Evolutionary conservation across 2,888 invertebrate species (phyloP).

Genomic region (Cerastis rubricosa): DNA sequence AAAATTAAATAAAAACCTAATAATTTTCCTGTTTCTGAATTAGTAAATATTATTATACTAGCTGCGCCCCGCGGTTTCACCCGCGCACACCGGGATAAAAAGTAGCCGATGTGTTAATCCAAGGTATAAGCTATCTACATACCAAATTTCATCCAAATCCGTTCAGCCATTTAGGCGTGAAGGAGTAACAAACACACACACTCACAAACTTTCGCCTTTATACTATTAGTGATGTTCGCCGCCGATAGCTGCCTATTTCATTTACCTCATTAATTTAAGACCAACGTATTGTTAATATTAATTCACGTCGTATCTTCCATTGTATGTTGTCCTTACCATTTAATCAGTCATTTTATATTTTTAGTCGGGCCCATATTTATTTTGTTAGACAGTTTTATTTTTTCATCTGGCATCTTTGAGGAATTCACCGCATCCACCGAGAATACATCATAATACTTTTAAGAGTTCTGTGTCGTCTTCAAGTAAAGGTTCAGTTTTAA

Average conservation of each 20-base stretch:
- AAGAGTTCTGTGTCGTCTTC: slow-evolving; percentile 60
- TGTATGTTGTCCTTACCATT: not conserved
- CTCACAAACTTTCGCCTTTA: too few relatives aligned
- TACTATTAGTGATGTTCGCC: too few relatives aligned
- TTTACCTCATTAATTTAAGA: slow-evolving; percentile 49
- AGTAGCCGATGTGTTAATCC: too few relatives aligned
- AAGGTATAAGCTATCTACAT: too few relatives aligned
- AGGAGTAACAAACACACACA: too few relatives aligned
- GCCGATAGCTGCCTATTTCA: slow-evolving; percentile 26
- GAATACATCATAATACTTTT: slow-evolving; percentile 65
- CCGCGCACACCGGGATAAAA: too few relatives aligned
- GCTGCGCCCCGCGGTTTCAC: too few relatives aligned
- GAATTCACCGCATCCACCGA: slow-evolving; percentile 71
- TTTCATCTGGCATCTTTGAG: slow-evolving; percentile 52
- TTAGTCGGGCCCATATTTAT: slow-evolving; percentile 61
- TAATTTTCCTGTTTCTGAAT: not conserved
- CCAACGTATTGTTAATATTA: not conserved
- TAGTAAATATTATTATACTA: not conserved
- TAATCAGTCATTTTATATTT: slow-evolving; percentile 47
- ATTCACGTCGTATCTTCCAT: slow-evolving; percentile 1
- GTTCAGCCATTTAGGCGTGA: too few relatives aligned
- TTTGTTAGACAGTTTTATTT: slow-evolving; percentile 47
- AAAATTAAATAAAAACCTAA: not conserved
- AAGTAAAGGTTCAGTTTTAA: slow-evolving; percentile 57
- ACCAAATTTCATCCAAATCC: too few relatives aligned